Base-by-base conservation (phyloP, 2,113 vertebrate species). In the Natator depressus region DNA sequence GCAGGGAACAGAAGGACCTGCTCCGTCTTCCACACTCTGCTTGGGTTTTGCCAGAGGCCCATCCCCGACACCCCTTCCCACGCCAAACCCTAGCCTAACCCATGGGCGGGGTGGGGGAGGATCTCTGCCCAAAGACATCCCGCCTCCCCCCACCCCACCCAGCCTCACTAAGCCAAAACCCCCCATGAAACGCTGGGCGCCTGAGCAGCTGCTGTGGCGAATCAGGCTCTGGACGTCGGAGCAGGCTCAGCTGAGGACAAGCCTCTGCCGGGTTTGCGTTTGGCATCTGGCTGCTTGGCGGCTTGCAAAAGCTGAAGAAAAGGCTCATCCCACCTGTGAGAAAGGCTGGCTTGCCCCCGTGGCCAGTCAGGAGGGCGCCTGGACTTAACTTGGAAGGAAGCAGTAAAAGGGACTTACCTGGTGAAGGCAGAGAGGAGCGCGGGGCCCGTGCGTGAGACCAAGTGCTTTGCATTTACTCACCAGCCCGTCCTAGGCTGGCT, bases 351-450 rank as follows among this genome's bases (percentile, higher is more conserved):
- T 96, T 93, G 96, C 96, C 93, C 93, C 89, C 97, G 95, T 29
- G 97, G 97, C 97, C 97, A 96, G 96, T 1, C 94, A 96, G 97
- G 89, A 96, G 94, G 91, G 95, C 96, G 98, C 96, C 98, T 97
- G 97, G 97, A 98, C 98, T 98, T 96, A 94, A 98, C 98, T 96
- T 94, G 94, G 93, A 97, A 97, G 93, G 97, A 98, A 98, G 93
- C 0, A 87, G 94, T 97, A 98, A 98, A 97, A 97, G 91, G 92
- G 94, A 98, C 98, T 98, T 98, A 98, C 98, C 98, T 98, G 97
- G 82, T 50, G 1, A 93, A 96, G 97, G 96, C 97, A 97, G 97
- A 96, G 94, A 95, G 96, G 92, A 97, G 94, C 90, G 80, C 95
- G 96, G 97, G 95, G 96, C 96, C 97, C 95, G 91, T 95, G 95